These are phyloP conservation scores for Aelia acuminata DNA, from an alignment of 2,888 invertebrate genomes.

Conservation along the genomic window DNA sequence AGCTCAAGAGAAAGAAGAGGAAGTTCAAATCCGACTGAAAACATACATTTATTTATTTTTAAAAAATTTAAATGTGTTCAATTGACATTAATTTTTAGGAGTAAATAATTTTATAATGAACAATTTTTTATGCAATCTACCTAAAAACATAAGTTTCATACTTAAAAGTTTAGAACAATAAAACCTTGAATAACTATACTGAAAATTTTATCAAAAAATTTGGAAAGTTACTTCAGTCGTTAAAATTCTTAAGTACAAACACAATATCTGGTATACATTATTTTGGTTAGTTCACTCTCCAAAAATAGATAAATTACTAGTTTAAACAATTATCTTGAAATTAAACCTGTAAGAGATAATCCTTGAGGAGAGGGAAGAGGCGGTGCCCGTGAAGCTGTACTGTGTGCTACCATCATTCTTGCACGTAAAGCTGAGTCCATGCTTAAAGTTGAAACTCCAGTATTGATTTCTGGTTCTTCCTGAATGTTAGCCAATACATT, in stretches of 20 bases:
- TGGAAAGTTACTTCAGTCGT: no score
- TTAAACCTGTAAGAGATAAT: constrained; percentile 61
- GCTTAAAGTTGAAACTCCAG: constrained; percentile 72
- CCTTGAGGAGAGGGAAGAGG: constrained; percentile 55
- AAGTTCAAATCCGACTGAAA: constrained; percentile 79
- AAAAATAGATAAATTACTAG: not conserved
- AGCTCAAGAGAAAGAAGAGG: constrained; percentile 83
- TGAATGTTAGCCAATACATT: constrained; percentile 67
- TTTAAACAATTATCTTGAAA: not conserved
- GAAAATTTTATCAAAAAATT: not conserved
- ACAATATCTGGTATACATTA: no score
- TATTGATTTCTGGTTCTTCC: constrained; percentile 69
- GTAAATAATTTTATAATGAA: no score
- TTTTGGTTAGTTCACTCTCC: no score
- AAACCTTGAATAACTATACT: not conserved
- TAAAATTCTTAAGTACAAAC: no score
- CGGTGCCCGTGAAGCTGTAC: constrained; percentile 47
- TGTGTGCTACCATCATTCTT: constrained; percentile 70
- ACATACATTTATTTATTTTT: no score
- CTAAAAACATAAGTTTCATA: no score
- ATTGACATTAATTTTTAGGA: no score
- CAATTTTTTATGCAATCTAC: no score
- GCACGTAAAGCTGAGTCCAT: constrained; percentile 78
- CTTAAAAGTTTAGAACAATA: no score
- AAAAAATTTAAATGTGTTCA: no score